Conservation (phyloP, 2,888 invertebrate species). For the Ochlodes sylvanus region DNA sequence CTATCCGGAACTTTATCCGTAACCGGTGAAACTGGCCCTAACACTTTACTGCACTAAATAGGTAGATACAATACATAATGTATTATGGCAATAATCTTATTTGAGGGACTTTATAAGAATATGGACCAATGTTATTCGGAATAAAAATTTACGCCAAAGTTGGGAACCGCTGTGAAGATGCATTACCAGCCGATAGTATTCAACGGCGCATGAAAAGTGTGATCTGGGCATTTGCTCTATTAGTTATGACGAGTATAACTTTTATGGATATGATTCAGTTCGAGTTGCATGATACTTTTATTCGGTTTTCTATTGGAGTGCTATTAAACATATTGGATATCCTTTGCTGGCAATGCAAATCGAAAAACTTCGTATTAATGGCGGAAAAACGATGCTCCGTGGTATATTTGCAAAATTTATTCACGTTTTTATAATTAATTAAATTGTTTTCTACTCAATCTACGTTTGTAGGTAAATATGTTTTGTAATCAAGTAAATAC, state of each 20-base stretch:
- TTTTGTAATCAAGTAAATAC: no score
- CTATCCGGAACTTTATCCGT: no score
- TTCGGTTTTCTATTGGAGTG: conserved; percentile 25
- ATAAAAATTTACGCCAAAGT: conserved; percentile 21
- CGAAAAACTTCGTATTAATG: neutral
- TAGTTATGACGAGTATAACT: conserved; percentile 45
- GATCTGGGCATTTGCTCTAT: conserved; percentile 65
- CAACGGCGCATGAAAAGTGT: conserved; percentile 70
- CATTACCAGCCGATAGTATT: conserved; percentile 56
- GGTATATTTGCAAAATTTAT: no score
- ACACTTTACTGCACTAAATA: no score
- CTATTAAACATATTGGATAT: conserved; percentile 32
- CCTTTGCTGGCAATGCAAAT: conserved; percentile 2
- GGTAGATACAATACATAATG: no score
- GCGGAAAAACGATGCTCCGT: neutral
- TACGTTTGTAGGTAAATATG: no score
- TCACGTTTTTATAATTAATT: no score
- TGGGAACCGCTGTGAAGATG: conserved; percentile 51
- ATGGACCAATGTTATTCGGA: neutral
- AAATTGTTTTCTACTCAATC: no score
- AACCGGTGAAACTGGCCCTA: no score
- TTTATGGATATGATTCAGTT: conserved; percentile 24
- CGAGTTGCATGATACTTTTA: conserved; percentile 22
- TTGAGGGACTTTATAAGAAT: no score
- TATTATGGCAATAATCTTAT: no score